Evolutionary conservation across 2,888 invertebrate species (phyloP).

Genomic region (Leptinotarsa haldemani): DNA sequence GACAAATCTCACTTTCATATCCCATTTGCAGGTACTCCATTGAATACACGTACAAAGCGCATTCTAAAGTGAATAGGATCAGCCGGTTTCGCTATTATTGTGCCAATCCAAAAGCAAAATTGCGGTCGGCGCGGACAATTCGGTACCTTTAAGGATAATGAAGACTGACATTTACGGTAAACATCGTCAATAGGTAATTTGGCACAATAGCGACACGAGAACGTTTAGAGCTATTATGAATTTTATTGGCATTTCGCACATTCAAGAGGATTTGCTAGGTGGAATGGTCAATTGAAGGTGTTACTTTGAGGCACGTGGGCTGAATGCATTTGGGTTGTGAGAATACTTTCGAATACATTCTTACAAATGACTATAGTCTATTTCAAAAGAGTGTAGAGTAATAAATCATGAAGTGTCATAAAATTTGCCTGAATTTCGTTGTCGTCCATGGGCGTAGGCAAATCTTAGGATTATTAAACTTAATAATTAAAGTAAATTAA

Average conservation of each 20-base stretch:
- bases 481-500: too few species aligned
- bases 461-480: too few species aligned
- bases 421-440: too few species aligned
- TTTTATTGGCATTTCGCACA: conserved; percentile 19
- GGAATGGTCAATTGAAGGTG: conserved; percentile 3
- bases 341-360: too few species aligned
- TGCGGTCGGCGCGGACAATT: conserved; percentile 33
- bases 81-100: conserved; percentile 43
- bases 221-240: conserved; percentile 15
- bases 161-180: conserved; percentile 33
- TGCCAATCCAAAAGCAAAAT: conserved; percentile 38
- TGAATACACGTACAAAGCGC: conserved; percentile 39
- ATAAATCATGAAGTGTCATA: too few species aligned
- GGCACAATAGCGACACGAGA: conserved; percentile 36
- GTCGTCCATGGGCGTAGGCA: too few species aligned
- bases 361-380: too few species aligned
- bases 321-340: not conserved
- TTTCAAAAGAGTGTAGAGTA: too few species aligned
- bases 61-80: conserved; percentile 43
- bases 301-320: not conserved
- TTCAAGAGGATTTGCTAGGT: not conserved
- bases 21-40: conserved; percentile 43
- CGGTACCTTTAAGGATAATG: conserved; percentile 27
- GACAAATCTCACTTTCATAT: conserved; percentile 31
- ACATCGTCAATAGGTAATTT: conserved; percentile 36